phyloP scores from a whole-genome alignment of 2,888 invertebrate genomes.

The Apamea monoglypha region DNA sequence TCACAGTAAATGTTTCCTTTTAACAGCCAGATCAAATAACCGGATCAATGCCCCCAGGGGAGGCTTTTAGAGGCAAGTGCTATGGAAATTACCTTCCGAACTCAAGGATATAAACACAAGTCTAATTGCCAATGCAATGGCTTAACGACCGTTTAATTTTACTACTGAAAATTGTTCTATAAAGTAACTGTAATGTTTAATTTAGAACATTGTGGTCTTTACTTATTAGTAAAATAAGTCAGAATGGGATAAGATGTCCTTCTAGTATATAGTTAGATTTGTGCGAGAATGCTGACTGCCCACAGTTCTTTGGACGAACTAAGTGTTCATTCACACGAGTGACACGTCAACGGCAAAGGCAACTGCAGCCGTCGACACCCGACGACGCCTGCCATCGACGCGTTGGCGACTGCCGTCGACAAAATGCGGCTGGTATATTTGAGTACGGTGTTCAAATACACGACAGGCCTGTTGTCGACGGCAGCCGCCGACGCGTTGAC shows the following conservation, averaged over 20 bases:
- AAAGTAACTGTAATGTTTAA: background rate
- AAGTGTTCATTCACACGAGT: too few species aligned
- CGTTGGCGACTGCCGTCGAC: too few species aligned
- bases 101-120: conserved; percentile 55
- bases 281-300: background rate
- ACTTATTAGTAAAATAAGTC: background rate
- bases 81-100: conserved; percentile 57
- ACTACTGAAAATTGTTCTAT: conserved; percentile 3
- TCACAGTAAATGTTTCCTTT: conserved; percentile 18
- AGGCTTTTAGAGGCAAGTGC: conserved; percentile 57
- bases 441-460: too few species aligned
- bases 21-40: conserved; percentile 51
- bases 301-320: background rate
- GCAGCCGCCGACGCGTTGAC: too few species aligned
- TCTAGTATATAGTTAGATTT: too few species aligned
- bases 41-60: conserved; percentile 34
- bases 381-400: too few species aligned
- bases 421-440: too few species aligned
- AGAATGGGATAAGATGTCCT: background rate
- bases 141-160: conserved; percentile 43
- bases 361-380: too few species aligned
- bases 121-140: conserved; percentile 54
- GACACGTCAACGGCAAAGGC: too few species aligned
- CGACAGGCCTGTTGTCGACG: too few species aligned
- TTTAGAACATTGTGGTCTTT: conserved; percentile 4